Conservation (phyloP, 2,113 vertebrate genomes). For the Carollia perspicillata region DNA sequence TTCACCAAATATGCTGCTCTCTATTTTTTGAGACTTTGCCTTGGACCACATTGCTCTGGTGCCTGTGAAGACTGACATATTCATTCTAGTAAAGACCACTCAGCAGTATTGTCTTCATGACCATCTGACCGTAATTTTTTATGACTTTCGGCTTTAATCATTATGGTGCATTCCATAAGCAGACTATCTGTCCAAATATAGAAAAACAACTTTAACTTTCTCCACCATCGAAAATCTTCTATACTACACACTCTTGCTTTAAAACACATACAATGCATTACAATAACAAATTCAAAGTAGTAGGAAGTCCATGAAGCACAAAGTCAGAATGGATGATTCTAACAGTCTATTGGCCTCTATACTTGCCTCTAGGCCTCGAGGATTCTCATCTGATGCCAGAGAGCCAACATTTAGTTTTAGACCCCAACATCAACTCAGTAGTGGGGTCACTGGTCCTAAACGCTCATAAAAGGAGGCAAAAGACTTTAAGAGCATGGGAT, state of each 20-base stretch:
- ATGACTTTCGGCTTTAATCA: background rate
- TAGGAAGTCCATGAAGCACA: background rate
- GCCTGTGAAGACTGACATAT: background rate
- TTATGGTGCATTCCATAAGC: background rate
- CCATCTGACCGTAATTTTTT: background rate
- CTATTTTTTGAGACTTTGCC: conserved; percentile 22
- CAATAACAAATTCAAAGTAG: background rate
- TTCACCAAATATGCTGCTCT: background rate
- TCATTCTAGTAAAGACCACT: background rate
- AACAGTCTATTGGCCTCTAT: background rate
- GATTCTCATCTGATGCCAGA: background rate
- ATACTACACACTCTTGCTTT: background rate
- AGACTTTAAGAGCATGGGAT: background rate
- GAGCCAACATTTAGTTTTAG: background rate
- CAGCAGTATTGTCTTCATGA: background rate
- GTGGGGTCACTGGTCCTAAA: background rate
- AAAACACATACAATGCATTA: background rate
- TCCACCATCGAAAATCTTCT: background rate
- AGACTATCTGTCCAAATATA: background rate
- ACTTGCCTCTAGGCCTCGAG: background rate
- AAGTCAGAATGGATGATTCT: background rate
- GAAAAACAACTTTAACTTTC: background rate
- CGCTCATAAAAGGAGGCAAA: background rate
- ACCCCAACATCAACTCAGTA: background rate
- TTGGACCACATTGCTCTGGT: background rate